These are phyloP conservation scores for Leptonema lineaticorne DNA, from an alignment of 1,140 invertebrate genomes.

Conservation along the genomic window DNA sequence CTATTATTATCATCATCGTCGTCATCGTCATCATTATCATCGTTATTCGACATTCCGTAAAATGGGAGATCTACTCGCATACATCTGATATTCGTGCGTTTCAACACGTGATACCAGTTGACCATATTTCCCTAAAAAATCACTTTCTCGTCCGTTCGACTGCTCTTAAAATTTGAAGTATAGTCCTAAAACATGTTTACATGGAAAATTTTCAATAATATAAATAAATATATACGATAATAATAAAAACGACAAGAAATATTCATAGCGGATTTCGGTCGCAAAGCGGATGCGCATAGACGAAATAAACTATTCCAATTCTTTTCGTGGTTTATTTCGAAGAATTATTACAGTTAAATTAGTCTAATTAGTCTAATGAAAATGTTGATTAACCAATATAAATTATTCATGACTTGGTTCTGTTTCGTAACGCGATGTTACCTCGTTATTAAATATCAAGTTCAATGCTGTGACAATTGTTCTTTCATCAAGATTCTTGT, in stretches of 20 bases:
- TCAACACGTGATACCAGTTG: not conserved
- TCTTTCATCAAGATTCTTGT: no score
- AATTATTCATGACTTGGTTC: not conserved
- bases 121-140: not conserved
- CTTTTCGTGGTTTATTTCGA: no score
- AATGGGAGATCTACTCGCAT: conserved; percentile 13
- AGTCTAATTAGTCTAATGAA: not conserved
- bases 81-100: not conserved
- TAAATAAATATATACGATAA: not conserved
- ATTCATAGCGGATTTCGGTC: no score
- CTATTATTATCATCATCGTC: no score
- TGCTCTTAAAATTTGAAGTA: not conserved
- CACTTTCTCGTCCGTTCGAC: not conserved
- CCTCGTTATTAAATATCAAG: not conserved
- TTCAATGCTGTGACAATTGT: no score
- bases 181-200: no score
- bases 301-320: no score
- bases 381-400: not conserved
- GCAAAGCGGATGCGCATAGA: no score
- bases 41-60: conserved; percentile 18
- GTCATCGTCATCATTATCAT: no score
- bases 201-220: no score
- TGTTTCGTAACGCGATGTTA: not conserved
- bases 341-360: not conserved
- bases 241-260: not conserved